Evolutionary conservation across 2,113 vertebrate species (phyloP).

Genomic region (Megaceryle torquata): DNA sequence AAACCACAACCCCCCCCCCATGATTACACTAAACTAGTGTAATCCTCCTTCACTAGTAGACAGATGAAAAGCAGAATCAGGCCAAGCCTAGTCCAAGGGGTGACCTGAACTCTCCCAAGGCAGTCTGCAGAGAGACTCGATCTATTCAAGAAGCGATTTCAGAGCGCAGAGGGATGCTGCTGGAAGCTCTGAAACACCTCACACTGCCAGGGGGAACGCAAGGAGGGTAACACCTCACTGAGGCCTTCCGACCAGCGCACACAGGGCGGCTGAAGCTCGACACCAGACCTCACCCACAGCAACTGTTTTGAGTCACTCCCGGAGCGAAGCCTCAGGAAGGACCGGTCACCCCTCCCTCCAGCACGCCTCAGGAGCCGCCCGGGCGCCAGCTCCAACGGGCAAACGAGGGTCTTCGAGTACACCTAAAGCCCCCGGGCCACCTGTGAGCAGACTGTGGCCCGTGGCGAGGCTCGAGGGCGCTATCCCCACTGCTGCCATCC

Average conservation of each 20-base stretch:
- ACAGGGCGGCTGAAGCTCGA: fast-evolving
- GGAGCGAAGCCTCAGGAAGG: too few species aligned
- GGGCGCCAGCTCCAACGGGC: fast-evolving
- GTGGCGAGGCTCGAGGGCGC: fast-evolving
- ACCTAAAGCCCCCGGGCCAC: neutral
- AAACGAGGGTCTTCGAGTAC: fast-evolving
- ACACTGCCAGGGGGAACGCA: fast-evolving
- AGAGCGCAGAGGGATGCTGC: too few species aligned
- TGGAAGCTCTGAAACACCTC: neutral
- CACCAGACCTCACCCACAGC: neutral
- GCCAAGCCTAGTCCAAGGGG: neutral
- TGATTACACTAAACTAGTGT: neutral
- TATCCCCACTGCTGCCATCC: fast-evolving
- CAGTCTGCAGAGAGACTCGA: fast-evolving
- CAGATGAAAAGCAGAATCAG: neutral
- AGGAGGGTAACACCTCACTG: neutral
- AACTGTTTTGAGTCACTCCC: fast-evolving
- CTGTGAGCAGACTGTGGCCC: fast-evolving
- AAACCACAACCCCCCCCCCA: neutral
- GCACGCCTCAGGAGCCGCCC: neutral
- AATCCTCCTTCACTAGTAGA: neutral
- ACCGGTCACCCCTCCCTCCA: neutral
- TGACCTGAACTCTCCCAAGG: neutral
- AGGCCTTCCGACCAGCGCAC: neutral
- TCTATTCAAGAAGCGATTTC: too few species aligned